Percentiles rank a stretch among this genome's conserved stretches.
Evolutionary conservation across 2,113 vertebrate genomes (phyloP).

Genomic region (Corythornis cristatus): DNA sequence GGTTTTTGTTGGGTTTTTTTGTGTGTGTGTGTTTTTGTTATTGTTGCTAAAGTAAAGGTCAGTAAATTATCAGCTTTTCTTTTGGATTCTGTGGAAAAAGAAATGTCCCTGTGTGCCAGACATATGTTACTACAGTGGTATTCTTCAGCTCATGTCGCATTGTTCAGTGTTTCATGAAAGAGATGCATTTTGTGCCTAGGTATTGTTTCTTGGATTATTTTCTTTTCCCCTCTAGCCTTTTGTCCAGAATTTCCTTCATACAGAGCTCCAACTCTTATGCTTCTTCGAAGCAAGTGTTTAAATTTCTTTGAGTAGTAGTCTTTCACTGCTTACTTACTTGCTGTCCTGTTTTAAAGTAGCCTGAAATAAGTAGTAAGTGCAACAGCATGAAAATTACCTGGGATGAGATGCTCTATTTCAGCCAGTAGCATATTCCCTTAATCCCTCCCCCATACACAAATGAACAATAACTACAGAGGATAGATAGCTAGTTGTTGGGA

Average conservation of each 20-base stretch:
- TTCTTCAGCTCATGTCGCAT: neutral
- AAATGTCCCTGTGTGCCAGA: neutral
- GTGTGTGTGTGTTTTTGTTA: too few species aligned
- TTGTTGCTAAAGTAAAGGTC: neutral
- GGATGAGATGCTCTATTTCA: neutral
- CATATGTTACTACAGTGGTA: neutral
- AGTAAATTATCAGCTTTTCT: neutral
- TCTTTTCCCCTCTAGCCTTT: neutral
- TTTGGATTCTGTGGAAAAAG: neutral
- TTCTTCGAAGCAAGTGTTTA: conserved; percentile 37
- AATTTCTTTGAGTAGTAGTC: conserved; percentile 8
- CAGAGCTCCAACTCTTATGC: conserved; percentile 25
- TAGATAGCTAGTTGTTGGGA: neutral
- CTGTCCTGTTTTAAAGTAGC: conserved; percentile 40
- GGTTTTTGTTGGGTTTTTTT: neutral
- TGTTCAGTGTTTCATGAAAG: neutral
- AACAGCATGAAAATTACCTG: neutral
- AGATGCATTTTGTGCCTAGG: neutral
- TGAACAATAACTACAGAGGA: neutral
- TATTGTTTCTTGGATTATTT: neutral
- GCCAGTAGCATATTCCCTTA: neutral
- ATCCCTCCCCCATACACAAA: neutral
- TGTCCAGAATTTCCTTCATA: neutral
- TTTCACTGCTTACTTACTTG: conserved; percentile 29
- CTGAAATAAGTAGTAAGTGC: conserved; percentile 46